Percentiles rank a stretch among this genome's conserved stretches.
These are phyloP conservation scores for Ctenopoma kingsleyae DNA, from an alignment of 2,797 vertebrate species.

Conservation along the genomic window DNA sequence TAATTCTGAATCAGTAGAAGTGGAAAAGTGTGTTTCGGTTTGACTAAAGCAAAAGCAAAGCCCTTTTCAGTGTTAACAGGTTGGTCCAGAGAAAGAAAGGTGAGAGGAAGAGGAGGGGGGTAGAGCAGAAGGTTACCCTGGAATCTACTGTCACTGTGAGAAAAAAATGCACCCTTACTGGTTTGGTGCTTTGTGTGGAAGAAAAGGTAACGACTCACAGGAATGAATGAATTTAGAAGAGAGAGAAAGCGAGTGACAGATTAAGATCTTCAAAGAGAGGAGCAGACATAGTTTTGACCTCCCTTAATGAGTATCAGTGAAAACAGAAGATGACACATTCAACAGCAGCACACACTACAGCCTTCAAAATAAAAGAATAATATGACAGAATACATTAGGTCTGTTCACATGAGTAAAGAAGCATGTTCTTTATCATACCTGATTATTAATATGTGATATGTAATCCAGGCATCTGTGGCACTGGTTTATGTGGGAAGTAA, in stretches of 20 bases:
- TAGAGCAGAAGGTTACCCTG: slow-evolving; percentile 40
- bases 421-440: not conserved
- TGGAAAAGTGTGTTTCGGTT: not conserved
- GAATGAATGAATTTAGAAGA: slow-evolving; percentile 32
- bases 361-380: not conserved
- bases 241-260: slow-evolving; percentile 9
- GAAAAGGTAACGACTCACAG: slow-evolving; percentile 32
- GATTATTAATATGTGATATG: slow-evolving; percentile 8
- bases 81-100: slow-evolving; percentile 24
- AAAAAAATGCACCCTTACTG: slow-evolving; percentile 64
- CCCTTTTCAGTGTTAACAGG: not conserved
- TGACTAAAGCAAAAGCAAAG: slow-evolving; percentile 2
- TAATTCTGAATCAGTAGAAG: not conserved
- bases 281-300: not conserved
- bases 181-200: slow-evolving; percentile 53
- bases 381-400: not conserved
- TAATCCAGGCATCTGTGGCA: slow-evolving; percentile 39
- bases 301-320: not conserved
- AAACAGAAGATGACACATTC: not conserved
- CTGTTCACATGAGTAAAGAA: not conserved
- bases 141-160: slow-evolving; percentile 57
- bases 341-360: not conserved
- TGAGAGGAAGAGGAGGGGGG: slow-evolving; percentile 12
- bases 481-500: slow-evolving; percentile 1
- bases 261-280: slow-evolving; percentile 3